phyloP scores from a whole-genome alignment of 2,113 vertebrate genomes.

The Megaceryle maxima region DNA sequence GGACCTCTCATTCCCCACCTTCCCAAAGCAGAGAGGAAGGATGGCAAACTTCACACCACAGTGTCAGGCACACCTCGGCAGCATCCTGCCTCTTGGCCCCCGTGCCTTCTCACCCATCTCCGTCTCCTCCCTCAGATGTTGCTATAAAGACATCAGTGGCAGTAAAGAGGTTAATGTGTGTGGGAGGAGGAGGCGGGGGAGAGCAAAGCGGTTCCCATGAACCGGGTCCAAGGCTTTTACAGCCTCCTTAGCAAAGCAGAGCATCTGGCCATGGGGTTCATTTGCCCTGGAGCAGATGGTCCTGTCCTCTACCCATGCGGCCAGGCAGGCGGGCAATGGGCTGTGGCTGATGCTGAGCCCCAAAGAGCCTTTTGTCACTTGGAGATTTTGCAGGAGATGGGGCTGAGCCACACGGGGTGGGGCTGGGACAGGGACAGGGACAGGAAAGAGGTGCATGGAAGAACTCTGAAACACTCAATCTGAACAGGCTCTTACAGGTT shows the following conservation, averaged over 20 bases:
- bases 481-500: neutral
- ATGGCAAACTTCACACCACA: conserved; percentile 49
- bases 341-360: conserved; percentile 17
- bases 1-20: neutral
- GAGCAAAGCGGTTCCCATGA: conserved; percentile 52
- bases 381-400: neutral
- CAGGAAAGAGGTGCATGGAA: neutral
- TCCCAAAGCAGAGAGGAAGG: neutral
- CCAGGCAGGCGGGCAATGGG: neutral
- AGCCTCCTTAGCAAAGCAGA: conserved; percentile 55
- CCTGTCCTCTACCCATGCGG: neutral
- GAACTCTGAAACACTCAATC: neutral
- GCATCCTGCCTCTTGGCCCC: conserved; percentile 5
- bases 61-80: conserved; percentile 20
- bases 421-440: neutral
- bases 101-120: conserved; percentile 42
- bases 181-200: conserved; percentile 43
- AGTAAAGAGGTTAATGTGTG: conserved; percentile 54
- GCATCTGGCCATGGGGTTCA: conserved; percentile 68
- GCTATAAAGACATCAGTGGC: conserved; percentile 42
- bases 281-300: conserved; percentile 70
- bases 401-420: fast-evolving
- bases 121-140: conserved; percentile 42
- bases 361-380: conserved; percentile 20
- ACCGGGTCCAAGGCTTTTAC: conserved; percentile 42